Conservation (phyloP, 2,888 invertebrate genomes). For the Camptogramma bilineatum region DNA sequence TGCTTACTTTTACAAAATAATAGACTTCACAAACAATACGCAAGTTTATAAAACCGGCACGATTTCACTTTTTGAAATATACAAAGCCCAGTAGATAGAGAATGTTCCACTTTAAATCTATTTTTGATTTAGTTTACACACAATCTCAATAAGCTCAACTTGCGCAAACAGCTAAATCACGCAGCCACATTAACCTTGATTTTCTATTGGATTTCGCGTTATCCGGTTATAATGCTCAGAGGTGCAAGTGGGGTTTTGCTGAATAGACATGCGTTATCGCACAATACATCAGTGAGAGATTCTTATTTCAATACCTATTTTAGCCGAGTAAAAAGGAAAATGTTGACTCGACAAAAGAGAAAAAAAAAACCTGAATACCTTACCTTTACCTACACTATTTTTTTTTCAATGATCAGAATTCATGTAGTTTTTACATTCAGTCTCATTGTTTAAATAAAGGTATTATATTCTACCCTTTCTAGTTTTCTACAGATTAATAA, state of each 20-base stretch:
- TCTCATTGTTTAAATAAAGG: too few species aligned
- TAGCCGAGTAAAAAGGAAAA: too few species aligned
- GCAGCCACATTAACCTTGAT: not conserved
- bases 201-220: not conserved
- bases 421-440: too few species aligned
- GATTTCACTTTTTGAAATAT: not conserved
- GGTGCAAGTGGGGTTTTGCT: not conserved
- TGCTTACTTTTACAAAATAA: not conserved
- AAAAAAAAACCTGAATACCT: too few species aligned
- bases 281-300: too few species aligned
- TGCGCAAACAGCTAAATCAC: not conserved
- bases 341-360: too few species aligned
- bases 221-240: not conserved
- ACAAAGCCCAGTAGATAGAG: not conserved
- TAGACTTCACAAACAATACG: not conserved
- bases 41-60: not conserved
- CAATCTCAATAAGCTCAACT: constrained; percentile 3
- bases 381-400: too few species aligned
- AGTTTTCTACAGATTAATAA: too few species aligned
- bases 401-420: too few species aligned
- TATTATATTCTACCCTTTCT: too few species aligned
- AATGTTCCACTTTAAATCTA: not conserved
- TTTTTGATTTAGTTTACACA: not conserved
- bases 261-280: not conserved
- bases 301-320: too few species aligned